Evolutionary conservation across 1,140 invertebrate genomes (phyloP).

Genomic region (Drosophila sucinea): DNA sequence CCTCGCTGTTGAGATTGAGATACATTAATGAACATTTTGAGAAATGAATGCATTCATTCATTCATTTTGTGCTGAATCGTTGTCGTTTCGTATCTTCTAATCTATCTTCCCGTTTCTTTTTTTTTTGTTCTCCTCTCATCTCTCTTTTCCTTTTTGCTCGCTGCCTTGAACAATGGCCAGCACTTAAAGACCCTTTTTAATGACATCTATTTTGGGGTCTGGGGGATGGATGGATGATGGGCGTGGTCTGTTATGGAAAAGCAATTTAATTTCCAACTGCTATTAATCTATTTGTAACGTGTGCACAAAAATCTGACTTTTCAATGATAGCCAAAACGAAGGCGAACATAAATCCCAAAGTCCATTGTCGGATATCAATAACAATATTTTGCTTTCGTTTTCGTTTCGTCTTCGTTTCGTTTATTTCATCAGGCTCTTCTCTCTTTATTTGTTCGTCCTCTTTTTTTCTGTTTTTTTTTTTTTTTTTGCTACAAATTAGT

Average conservation of each 20-base stretch:
- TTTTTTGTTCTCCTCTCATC: neutral
- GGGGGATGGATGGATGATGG: neutral
- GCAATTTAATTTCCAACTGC: slow-evolving; percentile 64
- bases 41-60: slow-evolving; percentile 2
- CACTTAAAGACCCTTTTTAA: slow-evolving; percentile 12
- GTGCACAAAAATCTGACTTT: slow-evolving; percentile 34
- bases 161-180: slow-evolving; percentile 8
- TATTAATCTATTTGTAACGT: slow-evolving; percentile 21
- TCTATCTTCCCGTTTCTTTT: neutral
- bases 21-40: slow-evolving; percentile 12
- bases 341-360: slow-evolving; percentile 40
- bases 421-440: slow-evolving; percentile 4
- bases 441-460: slow-evolving; percentile 30
- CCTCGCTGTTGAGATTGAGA: neutral
- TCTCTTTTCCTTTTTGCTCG: neutral
- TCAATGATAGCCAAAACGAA: neutral
- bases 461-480: neutral
- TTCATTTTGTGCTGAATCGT: slow-evolving; percentile 11
- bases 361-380: slow-evolving; percentile 69
- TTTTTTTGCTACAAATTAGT: slow-evolving; percentile 69
- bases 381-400: slow-evolving; percentile 62
- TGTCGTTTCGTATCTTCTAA: slow-evolving; percentile 10
- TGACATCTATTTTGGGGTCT: slow-evolving; percentile 2
- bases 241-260: slow-evolving; percentile 52
- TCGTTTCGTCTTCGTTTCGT: neutral